A percentile compares a stretch with the other conserved stretches of the same genome.
Evolutionary conservation across 1,140 invertebrate genomes (phyloP).

Genomic region (Plectrocnemia conspersa): DNA sequence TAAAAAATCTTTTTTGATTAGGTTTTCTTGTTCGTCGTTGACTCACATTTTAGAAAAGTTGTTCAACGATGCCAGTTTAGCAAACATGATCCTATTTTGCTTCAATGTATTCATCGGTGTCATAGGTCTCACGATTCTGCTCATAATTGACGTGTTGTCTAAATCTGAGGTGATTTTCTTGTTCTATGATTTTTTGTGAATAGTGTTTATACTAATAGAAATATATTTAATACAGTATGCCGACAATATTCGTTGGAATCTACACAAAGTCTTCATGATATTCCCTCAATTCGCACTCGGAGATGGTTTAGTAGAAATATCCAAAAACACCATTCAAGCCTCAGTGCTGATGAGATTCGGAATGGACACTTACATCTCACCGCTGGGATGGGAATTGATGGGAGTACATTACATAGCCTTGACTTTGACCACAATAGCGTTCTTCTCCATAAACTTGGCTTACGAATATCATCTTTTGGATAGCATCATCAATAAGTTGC

Average conservation of each 20-base stretch:
- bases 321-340: constrained; percentile 60
- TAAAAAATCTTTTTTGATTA: constrained; percentile 19
- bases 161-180: constrained; percentile 47
- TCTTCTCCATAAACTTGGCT: constrained; percentile 53
- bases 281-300: constrained; percentile 61
- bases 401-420: constrained; percentile 52
- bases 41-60: constrained; percentile 58
- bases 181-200: neutral
- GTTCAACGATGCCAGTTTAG: constrained; percentile 58
- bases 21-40: constrained; percentile 51
- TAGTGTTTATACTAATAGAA: too few relatives aligned
- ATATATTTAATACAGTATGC: constrained; percentile 45
- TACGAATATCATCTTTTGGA: constrained; percentile 53
- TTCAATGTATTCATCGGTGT: constrained; percentile 59
- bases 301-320: constrained; percentile 59
- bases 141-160: constrained; percentile 61
- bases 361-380: constrained; percentile 62
- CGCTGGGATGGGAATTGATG: constrained; percentile 53
- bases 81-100: constrained; percentile 63
- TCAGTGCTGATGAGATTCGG: constrained; percentile 56
- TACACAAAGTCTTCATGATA: constrained; percentile 58
- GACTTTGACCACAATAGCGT: constrained; percentile 46
- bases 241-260: constrained; percentile 51
- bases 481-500: constrained; percentile 36
- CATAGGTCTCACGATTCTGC: constrained; percentile 53